These are phyloP conservation scores for Ephialtes manifestator DNA, from an alignment of 2,888 invertebrate species.

Conservation along the genomic window DNA sequence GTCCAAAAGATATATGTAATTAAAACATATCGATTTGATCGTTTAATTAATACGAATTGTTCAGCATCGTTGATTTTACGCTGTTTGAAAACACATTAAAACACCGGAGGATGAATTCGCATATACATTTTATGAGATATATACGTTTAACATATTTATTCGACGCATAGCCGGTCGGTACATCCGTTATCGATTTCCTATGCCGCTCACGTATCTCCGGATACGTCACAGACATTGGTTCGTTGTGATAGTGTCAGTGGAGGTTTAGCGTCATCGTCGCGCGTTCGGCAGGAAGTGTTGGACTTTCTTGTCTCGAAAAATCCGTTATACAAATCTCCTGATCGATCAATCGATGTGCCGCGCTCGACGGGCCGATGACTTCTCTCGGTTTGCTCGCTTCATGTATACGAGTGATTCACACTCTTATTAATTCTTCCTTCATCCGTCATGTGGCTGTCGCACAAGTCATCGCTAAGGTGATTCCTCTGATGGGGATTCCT, in stretches of 20 bases:
- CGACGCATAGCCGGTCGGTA: slow-evolving; percentile 50
- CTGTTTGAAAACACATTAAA: not conserved
- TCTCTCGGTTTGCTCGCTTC: slow-evolving; percentile 27
- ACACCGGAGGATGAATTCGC: not conserved
- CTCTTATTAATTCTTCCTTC: slow-evolving; percentile 27
- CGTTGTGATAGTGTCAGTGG: not conserved
- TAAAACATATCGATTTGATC: not conserved
- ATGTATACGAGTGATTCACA: slow-evolving; percentile 28
- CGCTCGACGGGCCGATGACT: slow-evolving; percentile 56
- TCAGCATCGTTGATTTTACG: not conserved
- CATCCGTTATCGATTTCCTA: slow-evolving; percentile 72
- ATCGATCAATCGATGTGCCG: slow-evolving; percentile 50
- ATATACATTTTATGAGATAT: slow-evolving; percentile 14
- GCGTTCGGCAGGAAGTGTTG: slow-evolving; percentile 61
- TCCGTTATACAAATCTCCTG: slow-evolving; percentile 60
- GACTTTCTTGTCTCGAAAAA: slow-evolving; percentile 62
- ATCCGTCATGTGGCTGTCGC: slow-evolving; percentile 47
- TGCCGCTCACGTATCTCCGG: slow-evolving; percentile 67
- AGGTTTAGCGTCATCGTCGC: not conserved
- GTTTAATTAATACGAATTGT: not conserved
- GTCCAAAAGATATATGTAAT: not conserved
- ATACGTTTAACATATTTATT: slow-evolving; percentile 34
- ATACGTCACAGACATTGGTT: slow-evolving; percentile 46
- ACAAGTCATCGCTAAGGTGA: slow-evolving; percentile 24
- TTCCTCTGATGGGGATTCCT: not conserved